Evolutionary conservation across 2,888 invertebrate genomes (phyloP), one percentile per base, ranked within the genome.

Genomic region (Hypolimnas misippus): DNA sequence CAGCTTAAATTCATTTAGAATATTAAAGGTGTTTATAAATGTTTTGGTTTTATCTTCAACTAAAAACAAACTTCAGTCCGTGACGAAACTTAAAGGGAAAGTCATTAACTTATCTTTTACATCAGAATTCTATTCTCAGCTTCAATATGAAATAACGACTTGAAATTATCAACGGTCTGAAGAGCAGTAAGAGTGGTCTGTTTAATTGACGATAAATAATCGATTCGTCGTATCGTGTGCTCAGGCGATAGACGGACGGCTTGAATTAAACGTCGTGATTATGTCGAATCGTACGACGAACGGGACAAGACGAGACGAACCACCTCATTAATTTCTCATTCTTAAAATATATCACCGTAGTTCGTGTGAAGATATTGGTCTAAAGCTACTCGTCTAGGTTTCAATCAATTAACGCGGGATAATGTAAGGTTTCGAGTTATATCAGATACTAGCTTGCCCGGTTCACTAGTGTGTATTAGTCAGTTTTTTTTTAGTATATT

Each of bases 151-250:
- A 46, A 38, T 68, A 71, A 74, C 65, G 66, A 75, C 76, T 73
- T 72, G 54, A 72, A 46, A 78, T 76, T 76, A 72, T 78, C 58
- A 72, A 75, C 76, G 75, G 74, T 76, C 68, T 69, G 68, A 73
- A 67, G 73, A 73, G 68, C 71, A 73, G 73, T 74, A 73, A 74
- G 71, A 63, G 63, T 62, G 70, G 68, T 70, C 58, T 69, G 62
- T 67, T 70, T 76, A 74, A 81, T 81, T 77, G 76, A 71, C 72
- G 60, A 67, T 70, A 73, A 74, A 77, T 73, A 83, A 83, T 81
- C 73, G 76, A 81, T 84, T 81, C 68, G 74, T 65, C 74, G 56
- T 63, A 62, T 51, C 67, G 64, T 64, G 63, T 38, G 54, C 19
- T 44, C 17, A 0, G 12, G 53, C 21, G 57, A 64, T 33, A 14